Base-by-base conservation (phyloP, 2,113 vertebrate species). In the Proterorhinus semilunaris region DNA sequence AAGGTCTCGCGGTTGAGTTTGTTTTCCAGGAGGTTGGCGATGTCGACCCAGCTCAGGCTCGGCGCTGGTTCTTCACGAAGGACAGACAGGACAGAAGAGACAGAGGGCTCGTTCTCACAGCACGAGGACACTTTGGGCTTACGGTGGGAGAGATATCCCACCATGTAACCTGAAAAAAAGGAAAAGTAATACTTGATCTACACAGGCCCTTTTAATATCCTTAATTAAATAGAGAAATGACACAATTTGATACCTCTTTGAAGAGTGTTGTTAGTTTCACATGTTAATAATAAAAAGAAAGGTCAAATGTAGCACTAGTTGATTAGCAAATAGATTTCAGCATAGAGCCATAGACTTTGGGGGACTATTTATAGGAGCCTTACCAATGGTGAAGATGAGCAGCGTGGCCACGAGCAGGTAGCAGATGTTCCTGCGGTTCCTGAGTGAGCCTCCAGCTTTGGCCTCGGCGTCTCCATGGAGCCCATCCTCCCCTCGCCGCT, bases 371-470 rank as follows among this genome's bases (percentile, higher is more conserved):
- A 36, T 36, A 36, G 27, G 4, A 36, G 4, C 2, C 72, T 1
- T 88, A 99, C 97, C 97, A 13, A 89, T 79, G 10, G 94, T 13
- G 75, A 98, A 93, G 21, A 96, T 70, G 5, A 95, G 16, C 50
- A 92, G 10, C 1, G 75, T n/a, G 7, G 77, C 87, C 0, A 91
- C 45, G n/a, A 80, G 48, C 1, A 86, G 0, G 17, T 78, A 89
- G 71, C 76, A 92, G 11, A 94, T 0, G 2, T 48, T 83, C 61
- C 0, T 68, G 58, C 74, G 71, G 85, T 10, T 74, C 1, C 48
- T 87, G 4, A 74, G 80, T 0, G 88, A 86, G 50, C 53, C 82
- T 0, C 17, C 71, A 6, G 15, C 79, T 47, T 58, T 55, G 1
- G 9, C 58, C 27, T 90, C 86, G 0, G 61, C 68, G 88, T 54